A percentile compares a stretch with the other conserved stretches of the same genome.
These are phyloP conservation scores for Spongilla lacustris DNA, from an alignment of 37 sponge, comb jelly and placozoan genomes.

Conservation along the genomic window DNA sequence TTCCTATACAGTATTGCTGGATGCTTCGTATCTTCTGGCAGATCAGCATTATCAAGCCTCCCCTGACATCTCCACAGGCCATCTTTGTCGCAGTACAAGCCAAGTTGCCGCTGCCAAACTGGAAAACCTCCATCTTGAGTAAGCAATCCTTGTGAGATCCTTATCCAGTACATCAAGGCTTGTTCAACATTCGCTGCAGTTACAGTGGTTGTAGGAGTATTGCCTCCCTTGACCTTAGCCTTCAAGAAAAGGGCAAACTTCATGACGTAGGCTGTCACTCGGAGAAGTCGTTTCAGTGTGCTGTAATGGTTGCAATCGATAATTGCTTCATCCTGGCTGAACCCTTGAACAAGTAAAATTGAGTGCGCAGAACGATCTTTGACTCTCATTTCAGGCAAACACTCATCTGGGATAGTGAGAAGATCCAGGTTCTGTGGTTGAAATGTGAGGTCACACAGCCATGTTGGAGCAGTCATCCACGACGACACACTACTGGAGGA, in stretches of 20 bases:
- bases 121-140: background rate
- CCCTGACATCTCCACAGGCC: constrained; percentile 20
- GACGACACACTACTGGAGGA: no score
- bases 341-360: background rate
- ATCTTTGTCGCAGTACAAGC: constrained; percentile 17
- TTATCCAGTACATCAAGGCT: constrained; percentile 2
- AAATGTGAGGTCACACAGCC: no score
- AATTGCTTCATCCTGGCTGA: background rate
- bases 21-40: constrained; percentile 16
- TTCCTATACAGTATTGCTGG: background rate
- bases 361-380: background rate
- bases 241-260: background rate
- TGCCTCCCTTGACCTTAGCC: background rate
- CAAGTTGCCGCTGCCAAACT: constrained; percentile 19
- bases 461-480: no score
- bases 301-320: constrained; percentile 18
- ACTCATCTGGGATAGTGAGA: constrained; percentile 26
- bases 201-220: background rate
- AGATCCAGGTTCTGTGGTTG: no score
- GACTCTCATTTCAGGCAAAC: background rate
- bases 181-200: background rate
- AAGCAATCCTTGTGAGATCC: background rate
- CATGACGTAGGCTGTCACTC: constrained; percentile 7
- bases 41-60: constrained; percentile 9
- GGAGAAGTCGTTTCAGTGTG: background rate